Base-by-base conservation (phyloP, 2,888 invertebrate species). In the Megamerina dolium region DNA sequence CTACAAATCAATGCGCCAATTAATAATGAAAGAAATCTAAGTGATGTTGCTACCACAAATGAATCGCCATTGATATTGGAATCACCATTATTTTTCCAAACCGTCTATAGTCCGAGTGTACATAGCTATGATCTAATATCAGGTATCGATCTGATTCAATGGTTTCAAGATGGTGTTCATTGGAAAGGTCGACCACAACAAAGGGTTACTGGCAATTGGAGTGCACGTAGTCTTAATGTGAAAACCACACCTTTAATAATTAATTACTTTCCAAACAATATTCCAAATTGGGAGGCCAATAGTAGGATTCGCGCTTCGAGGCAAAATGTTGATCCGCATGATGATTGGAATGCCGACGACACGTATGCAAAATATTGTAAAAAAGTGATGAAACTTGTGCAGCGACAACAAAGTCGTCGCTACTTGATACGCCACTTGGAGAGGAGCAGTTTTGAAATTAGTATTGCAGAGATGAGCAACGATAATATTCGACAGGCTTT, bases 191-290 rank as follows among this genome's bases (percentile, higher is more conserved):
- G 61, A 3, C 26, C 59, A 0, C 52, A 59, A 8, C 76, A 78
- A 55, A 56, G 59, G 4, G 63, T 80, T 5, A 62, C 60, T 9
- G 74, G 75, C 5, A 68, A 70, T 21, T 79, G 79, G 78, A 70
- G 58, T 3, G 58, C 55, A 5, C 52, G 55, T 26, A 46, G 52
- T 42, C 44, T 65, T 20, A 53, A 32, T 4, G 44, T 65, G 0
- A 55, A 53, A 29, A 47, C 48, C 14, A 49, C 49, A 1, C 41
- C 50, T 4, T 37, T 37, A 6, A 14, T 43, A n/a, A 36, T 37
- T 5, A 37, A 18, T 31, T 37, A 43, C 12, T 5, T n/a, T n/a
- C n/a, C n/a, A n/a, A n/a, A n/a, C n/a, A n/a, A n/a, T n/a, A n/a
- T n/a, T n/a, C n/a, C n/a, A n/a, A n/a, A n/a, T n/a, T n/a, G n/a